Evolutionary conservation across 1,140 invertebrate genomes (phyloP).

Genomic region (Acromyrmex echinatior): DNA sequence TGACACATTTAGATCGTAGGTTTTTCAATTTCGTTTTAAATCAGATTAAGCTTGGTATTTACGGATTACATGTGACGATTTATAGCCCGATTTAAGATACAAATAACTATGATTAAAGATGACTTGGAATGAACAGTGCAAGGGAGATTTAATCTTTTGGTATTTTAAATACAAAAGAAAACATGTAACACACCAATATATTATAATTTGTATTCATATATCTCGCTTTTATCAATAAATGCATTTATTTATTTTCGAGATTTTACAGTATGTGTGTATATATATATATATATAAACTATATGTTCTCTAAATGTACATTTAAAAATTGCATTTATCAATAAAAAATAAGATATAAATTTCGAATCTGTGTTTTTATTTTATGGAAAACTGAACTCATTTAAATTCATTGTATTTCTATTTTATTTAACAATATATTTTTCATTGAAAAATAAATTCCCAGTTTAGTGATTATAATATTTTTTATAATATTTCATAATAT

Average conservation of each 20-base stretch:
- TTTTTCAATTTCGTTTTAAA: constrained; percentile 5
- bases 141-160: neutral
- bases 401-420: neutral
- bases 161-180: neutral
- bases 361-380: neutral
- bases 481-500: neutral
- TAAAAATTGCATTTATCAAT: too few relatives aligned
- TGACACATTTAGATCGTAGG: neutral
- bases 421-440: neutral
- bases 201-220: neutral
- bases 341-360: too few relatives aligned
- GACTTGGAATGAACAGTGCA: neutral
- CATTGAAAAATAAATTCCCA: neutral
- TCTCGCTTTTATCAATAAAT: too few relatives aligned
- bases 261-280: too few relatives aligned
- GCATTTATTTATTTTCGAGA: too few relatives aligned
- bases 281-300: too few relatives aligned
- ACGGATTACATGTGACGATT: neutral
- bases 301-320: too few relatives aligned
- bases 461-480: neutral
- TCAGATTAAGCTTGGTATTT: constrained; percentile 23
- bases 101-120: constrained; percentile 11
- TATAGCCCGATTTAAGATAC: neutral
- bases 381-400: neutral
- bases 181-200: neutral